Evolutionary conservation across 2,113 vertebrate genomes (phyloP).

Genomic region (Charadrius vociferus): DNA sequence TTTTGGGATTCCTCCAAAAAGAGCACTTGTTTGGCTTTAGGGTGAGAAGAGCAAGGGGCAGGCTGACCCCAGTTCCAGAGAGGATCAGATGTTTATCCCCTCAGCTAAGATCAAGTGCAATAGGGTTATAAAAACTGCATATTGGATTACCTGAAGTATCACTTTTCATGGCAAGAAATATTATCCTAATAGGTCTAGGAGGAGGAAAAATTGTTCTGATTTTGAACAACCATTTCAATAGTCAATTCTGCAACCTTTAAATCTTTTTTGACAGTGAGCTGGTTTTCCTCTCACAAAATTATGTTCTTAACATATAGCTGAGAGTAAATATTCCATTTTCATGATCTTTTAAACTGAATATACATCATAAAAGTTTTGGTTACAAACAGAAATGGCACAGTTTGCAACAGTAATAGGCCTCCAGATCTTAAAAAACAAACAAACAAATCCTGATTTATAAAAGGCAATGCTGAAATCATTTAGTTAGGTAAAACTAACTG

Average conservation of each 20-base stretch:
- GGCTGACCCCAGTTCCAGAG: not conserved
- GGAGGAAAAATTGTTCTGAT: not conserved
- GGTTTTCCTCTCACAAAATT: not conserved
- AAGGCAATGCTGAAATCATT: not conserved
- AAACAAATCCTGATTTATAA: not conserved
- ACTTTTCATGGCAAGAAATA: slow-evolving; percentile 12
- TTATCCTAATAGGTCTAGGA: not conserved
- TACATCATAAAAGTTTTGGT: not conserved
- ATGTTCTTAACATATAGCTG: not conserved
- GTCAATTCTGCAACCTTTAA: not conserved
- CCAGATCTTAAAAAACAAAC: not conserved
- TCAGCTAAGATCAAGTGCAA: not conserved
- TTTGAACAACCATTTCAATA: not conserved
- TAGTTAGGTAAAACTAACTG: not conserved
- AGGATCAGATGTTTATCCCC: not conserved
- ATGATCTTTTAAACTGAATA: not conserved
- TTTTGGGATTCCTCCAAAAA: not conserved
- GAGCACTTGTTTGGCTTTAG: not conserved
- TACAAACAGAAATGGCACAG: not conserved
- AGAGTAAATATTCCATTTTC: not conserved
- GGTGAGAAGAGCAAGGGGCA: not conserved
- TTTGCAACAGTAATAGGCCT: not conserved
- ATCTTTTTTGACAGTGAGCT: not conserved
- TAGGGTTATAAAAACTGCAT: not conserved
- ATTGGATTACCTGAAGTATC: not conserved